These are phyloP conservation scores for Hemitrygon akajei DNA, from an alignment of 2,797 vertebrate species.

Conservation along the genomic window DNA sequence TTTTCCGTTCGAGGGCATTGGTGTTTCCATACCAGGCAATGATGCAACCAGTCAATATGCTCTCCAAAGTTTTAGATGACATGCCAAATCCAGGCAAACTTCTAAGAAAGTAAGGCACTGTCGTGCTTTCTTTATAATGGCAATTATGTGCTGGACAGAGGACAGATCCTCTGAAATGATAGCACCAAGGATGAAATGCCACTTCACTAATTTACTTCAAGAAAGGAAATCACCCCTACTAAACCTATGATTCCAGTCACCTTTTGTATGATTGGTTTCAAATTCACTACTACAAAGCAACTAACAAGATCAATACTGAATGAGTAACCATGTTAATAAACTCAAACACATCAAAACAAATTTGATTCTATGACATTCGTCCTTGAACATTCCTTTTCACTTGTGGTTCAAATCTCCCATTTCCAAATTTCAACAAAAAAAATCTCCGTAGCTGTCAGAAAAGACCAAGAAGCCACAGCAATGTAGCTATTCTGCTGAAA, in stretches of 20 bases:
- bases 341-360: not conserved
- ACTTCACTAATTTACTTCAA: not conserved
- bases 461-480: not conserved
- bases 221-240: not conserved
- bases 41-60: too few relatives aligned
- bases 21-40: too few relatives aligned
- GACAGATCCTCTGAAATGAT: too few relatives aligned
- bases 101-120: too few relatives aligned
- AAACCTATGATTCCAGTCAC: not conserved
- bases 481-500: not conserved
- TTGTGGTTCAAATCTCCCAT: not conserved
- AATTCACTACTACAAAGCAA: not conserved
- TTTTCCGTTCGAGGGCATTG: too few relatives aligned
- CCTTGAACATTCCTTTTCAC: not conserved
- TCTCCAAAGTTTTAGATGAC: too few relatives aligned
- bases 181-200: too few relatives aligned
- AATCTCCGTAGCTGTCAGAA: not conserved
- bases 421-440: not conserved
- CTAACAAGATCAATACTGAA: not conserved
- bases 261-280: not conserved
- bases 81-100: too few relatives aligned
- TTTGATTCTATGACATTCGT: not conserved
- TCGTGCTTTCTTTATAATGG: too few relatives aligned
- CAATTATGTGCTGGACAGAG: too few relatives aligned
- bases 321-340: not conserved